A percentile compares a stretch with the other conserved stretches of the same genome.
Conservation (phyloP, 1,140 invertebrate genomes). For the Andricus grossulariae region DNA sequence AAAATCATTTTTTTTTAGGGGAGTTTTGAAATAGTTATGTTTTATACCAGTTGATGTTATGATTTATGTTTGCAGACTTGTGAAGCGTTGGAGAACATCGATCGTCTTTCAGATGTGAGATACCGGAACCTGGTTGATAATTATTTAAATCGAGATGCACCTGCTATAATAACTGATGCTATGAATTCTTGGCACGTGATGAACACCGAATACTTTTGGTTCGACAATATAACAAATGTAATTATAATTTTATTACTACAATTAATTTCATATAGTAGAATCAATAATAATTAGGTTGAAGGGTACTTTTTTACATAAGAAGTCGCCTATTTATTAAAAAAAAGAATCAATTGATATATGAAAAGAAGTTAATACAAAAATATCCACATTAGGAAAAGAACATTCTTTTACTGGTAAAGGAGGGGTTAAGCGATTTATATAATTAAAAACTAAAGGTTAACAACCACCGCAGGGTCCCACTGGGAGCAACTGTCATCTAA, state of each 20-base stretch:
- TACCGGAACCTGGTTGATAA: slow-evolving; percentile 82
- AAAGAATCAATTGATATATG: too few relatives aligned
- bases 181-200: slow-evolving; percentile 82
- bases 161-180: slow-evolving; percentile 84
- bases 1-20: not conserved
- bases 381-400: too few relatives aligned
- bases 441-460: too few relatives aligned
- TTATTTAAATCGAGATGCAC: slow-evolving; percentile 82
- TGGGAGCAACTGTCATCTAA: too few relatives aligned
- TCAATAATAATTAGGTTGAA: not conserved
- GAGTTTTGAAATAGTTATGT: too few relatives aligned
- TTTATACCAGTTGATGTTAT: not conserved
- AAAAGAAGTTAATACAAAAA: too few relatives aligned
- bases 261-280: slow-evolving; percentile 61
- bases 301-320: not conserved
- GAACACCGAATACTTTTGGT: slow-evolving; percentile 81
- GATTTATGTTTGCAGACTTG: slow-evolving; percentile 77
- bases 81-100: slow-evolving; percentile 79
- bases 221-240: slow-evolving; percentile 82
- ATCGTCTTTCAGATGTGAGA: slow-evolving; percentile 79
- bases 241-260: slow-evolving; percentile 62
- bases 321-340: too few relatives aligned
- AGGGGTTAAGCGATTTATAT: too few relatives aligned
- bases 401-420: too few relatives aligned
- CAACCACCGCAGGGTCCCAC: too few relatives aligned